Percentiles rank a stretch among this genome's conserved stretches.
phyloP scores from a whole-genome alignment of 2,113 vertebrate genomes.

The Phycodurus eques region DNA sequence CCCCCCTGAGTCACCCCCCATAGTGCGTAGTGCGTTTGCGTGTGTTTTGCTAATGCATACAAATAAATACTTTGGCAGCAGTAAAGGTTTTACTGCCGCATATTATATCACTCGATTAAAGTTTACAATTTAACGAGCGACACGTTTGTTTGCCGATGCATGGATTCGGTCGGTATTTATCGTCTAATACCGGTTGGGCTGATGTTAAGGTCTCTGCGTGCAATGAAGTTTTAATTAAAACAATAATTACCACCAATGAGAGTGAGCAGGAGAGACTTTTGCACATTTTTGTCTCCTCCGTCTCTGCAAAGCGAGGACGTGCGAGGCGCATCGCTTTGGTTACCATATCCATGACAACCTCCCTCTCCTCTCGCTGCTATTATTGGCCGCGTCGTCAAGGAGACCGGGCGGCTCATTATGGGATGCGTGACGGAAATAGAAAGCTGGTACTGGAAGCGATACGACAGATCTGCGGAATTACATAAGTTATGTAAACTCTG shows the following conservation, averaged over 20 bases:
- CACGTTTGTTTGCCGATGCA: background rate
- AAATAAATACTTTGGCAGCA: constrained; percentile 3
- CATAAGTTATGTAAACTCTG: constrained; percentile 41
- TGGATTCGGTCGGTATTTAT: background rate
- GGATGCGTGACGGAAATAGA: constrained; percentile 67
- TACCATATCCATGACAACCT: constrained; percentile 76
- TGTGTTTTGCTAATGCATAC: background rate
- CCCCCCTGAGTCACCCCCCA: background rate
- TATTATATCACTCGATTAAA: constrained; percentile 1
- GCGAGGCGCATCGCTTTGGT: constrained; percentile 69
- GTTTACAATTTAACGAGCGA: background rate
- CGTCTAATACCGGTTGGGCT: background rate
- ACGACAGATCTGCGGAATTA: constrained; percentile 56
- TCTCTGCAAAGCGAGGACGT: constrained; percentile 56
- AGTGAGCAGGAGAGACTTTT: constrained; percentile 18
- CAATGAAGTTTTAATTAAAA: background rate
- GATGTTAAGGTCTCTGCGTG: background rate
- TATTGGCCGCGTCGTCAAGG: constrained; percentile 71
- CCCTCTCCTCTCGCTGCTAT: constrained; percentile 62
- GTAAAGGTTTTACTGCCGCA: background rate
- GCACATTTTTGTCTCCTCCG: constrained; percentile 49
- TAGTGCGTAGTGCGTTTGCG: background rate
- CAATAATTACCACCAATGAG: background rate
- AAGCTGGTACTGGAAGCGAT: constrained; percentile 53
- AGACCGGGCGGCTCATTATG: constrained; percentile 67